These are phyloP conservation scores for Pammene fasciana DNA, from an alignment of 2,888 invertebrate species.

Conservation along the genomic window DNA sequence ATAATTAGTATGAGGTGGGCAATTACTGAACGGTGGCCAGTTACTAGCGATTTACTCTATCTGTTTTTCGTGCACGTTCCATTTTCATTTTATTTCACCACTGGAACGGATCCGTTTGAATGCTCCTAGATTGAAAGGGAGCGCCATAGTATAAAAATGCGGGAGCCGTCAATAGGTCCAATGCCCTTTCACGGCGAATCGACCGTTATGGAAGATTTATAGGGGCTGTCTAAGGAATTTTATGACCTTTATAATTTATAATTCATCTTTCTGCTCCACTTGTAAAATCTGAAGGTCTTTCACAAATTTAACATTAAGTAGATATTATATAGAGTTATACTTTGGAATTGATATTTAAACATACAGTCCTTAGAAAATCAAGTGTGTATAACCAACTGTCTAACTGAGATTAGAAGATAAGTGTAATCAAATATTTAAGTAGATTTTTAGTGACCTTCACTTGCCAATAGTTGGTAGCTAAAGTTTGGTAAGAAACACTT, in stretches of 20 bases:
- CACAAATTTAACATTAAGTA: not conserved
- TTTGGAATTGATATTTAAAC: no score
- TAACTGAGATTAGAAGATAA: no score
- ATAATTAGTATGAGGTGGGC: no score
- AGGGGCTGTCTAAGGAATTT: constrained; percentile 45
- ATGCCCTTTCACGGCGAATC: constrained; percentile 55
- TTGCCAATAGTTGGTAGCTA: no score
- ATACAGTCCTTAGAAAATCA: not conserved
- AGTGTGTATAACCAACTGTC: not conserved
- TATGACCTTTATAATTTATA: constrained; percentile 50
- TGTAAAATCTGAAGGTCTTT: not conserved
- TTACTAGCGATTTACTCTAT: no score
- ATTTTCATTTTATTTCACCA: constrained; percentile 15
- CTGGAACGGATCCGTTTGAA: constrained; percentile 26
- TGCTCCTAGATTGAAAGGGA: constrained; percentile 34
- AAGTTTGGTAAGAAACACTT: not conserved
- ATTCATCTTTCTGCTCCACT: constrained; percentile 26
- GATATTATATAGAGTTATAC: no score
- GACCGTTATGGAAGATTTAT: constrained; percentile 59
- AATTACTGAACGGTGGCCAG: no score
- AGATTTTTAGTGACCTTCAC: no score
- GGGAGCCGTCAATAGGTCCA: constrained; percentile 53
- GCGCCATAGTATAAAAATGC: constrained; percentile 38
- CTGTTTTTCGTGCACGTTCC: constrained; percentile 3
- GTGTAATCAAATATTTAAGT: no score